phyloP scores from a whole-genome alignment of 2,797 vertebrate genomes.

The Hirundo rustica region DNA sequence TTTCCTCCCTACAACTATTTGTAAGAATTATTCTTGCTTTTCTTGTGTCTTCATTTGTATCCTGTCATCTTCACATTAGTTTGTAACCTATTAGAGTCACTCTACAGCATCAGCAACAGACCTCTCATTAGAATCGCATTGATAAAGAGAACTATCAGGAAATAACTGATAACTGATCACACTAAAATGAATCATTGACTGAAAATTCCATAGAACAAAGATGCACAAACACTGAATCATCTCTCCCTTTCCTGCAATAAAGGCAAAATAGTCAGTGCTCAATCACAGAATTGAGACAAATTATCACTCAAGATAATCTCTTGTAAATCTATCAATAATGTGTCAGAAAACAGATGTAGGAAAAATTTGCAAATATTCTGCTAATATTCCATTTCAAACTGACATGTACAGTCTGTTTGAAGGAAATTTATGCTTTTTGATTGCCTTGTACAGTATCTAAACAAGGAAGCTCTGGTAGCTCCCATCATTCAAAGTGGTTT shows the following conservation, averaged over 20 bases:
- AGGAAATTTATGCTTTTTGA: neutral
- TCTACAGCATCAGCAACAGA: neutral
- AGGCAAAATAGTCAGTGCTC: neutral
- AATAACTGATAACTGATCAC: neutral
- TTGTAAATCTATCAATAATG: neutral
- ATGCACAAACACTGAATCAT: neutral
- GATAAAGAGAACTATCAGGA: neutral
- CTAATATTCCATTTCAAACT: neutral
- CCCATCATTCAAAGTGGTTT: neutral
- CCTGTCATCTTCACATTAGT: slow-evolving; percentile 30
- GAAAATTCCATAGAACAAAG: neutral
- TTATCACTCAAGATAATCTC: neutral
- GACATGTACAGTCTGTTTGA: neutral
- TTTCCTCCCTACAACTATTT: slow-evolving; percentile 30
- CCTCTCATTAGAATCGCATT: neutral
- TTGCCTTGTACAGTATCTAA: neutral
- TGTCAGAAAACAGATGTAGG: neutral
- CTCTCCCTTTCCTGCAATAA: neutral
- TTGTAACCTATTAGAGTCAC: neutral
- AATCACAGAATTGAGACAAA: neutral
- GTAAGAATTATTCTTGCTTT: slow-evolving; percentile 35
- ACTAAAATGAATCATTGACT: slow-evolving; percentile 9
- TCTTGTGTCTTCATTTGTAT: slow-evolving; percentile 36
- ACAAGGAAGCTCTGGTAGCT: neutral
- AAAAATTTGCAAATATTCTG: neutral